phyloP scores from a whole-genome alignment of 1,140 invertebrate genomes.

The Neodiprion pinetum region DNA sequence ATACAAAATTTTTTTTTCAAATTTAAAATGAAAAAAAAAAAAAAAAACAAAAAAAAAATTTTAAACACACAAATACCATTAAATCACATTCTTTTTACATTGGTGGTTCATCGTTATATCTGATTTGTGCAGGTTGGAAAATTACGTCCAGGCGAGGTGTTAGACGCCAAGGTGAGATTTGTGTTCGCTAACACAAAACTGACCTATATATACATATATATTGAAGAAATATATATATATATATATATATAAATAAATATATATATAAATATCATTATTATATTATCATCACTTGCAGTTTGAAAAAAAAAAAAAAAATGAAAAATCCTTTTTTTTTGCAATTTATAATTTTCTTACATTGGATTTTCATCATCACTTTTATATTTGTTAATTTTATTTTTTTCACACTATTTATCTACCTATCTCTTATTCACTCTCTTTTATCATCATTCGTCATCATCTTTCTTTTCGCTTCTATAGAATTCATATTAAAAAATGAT shows the following conservation, averaged over 20 bases:
- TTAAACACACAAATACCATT: too few relatives aligned
- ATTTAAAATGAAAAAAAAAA: too few relatives aligned
- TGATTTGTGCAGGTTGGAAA: slow-evolving; percentile 69
- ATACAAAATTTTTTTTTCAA: too few relatives aligned
- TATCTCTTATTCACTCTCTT: slow-evolving; percentile 23
- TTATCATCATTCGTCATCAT: slow-evolving; percentile 27
- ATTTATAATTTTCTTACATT: slow-evolving; percentile 32
- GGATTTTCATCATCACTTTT: slow-evolving; percentile 23
- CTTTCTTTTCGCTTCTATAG: slow-evolving; percentile 19
- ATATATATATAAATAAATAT: slow-evolving; percentile 8
- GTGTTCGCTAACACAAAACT: slow-evolving; percentile 70
- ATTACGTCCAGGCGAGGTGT: slow-evolving; percentile 81
- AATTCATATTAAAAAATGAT: slow-evolving; percentile 17
- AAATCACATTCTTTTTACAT: not conserved
- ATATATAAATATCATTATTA: slow-evolving; percentile 10
- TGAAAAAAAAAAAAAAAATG: too few relatives aligned
- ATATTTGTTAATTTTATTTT: not conserved
- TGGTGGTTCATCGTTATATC: not conserved
- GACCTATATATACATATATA: slow-evolving; percentile 57
- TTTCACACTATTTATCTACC: not conserved
- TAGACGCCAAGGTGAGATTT: slow-evolving; percentile 80
- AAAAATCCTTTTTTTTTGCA: not conserved
- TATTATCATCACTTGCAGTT: not conserved
- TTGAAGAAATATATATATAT: slow-evolving; percentile 27
- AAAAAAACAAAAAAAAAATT: too few relatives aligned